Evolutionary conservation across 1,140 invertebrate genomes (phyloP).

Genomic region (Myzus persicae): DNA sequence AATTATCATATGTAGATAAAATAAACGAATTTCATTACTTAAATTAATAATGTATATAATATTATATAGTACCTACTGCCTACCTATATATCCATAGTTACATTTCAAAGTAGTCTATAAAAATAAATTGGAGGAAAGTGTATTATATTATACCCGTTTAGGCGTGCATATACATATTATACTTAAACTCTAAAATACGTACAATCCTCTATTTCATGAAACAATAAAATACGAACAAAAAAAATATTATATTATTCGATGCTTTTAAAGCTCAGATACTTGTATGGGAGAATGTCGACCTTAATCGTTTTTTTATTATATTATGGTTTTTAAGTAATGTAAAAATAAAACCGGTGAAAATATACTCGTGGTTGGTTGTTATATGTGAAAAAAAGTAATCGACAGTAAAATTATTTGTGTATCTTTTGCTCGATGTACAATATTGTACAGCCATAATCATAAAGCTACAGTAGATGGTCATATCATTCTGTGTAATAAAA

Average conservation of each 20-base stretch:
- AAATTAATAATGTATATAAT: not conserved
- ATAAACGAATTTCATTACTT: not conserved
- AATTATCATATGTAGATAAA: not conserved
- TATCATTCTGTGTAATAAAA: not conserved
- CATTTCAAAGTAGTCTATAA: not conserved
- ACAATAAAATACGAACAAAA: not conserved
- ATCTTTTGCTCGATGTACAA: not conserved
- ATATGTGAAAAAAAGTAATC: not conserved
- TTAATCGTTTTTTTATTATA: constrained; percentile 27
- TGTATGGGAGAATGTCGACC: not conserved
- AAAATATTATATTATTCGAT: not conserved
- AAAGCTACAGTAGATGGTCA: not conserved
- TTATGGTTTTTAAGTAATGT: not conserved
- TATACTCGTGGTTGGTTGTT: not conserved
- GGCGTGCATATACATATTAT: not conserved
- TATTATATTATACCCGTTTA: not conserved
- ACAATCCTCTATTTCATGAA: not conserved
- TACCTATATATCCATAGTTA: not conserved
- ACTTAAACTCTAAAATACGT: not conserved
- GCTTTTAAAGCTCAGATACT: not conserved
- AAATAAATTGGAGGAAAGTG: not conserved
- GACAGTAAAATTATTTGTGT: not conserved
- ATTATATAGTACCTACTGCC: not conserved
- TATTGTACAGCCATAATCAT: not conserved
- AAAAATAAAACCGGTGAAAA: constrained; percentile 3